A percentile compares a stretch with the other conserved stretches of the same genome.
Conservation (phyloP, 92 coral and sea anemone genomes). For the Ricordea florida region DNA sequence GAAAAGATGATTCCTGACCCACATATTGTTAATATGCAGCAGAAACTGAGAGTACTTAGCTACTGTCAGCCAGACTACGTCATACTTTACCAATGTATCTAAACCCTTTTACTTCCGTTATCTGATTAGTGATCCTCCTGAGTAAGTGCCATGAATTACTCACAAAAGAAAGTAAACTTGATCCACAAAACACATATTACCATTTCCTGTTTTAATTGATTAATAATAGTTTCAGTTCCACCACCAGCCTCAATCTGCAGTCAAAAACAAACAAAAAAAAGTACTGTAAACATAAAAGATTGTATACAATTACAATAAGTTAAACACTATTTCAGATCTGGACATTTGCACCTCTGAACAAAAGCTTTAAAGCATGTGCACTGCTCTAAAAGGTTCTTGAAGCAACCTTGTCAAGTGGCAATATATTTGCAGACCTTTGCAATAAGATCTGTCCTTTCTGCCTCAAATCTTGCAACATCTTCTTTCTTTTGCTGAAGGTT, state of each 20-base stretch:
- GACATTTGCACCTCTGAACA: too few relatives aligned
- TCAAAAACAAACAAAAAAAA: neutral
- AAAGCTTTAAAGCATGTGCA: too few relatives aligned
- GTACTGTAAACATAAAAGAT: neutral
- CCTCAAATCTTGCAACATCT: conserved; percentile 84
- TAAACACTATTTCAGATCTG: neutral
- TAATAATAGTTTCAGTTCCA: conserved; percentile 91
- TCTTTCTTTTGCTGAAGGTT: conserved; percentile 78
- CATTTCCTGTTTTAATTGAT: conserved; percentile 92
- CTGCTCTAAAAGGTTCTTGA: neutral
- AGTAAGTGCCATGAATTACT: neutral
- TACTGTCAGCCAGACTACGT: too few relatives aligned
- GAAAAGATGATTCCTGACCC: too few relatives aligned
- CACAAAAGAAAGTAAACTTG: neutral
- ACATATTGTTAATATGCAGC: too few relatives aligned
- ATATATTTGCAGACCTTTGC: conserved; percentile 67
- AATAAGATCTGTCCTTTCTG: conserved; percentile 94
- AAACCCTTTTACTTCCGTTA: too few relatives aligned
- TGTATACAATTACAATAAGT: neutral
- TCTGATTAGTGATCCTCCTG: neutral
- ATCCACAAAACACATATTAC: conserved; percentile 24
- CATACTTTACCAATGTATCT: too few relatives aligned
- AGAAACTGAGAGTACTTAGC: too few relatives aligned
- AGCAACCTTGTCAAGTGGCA: neutral
- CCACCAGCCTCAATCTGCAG: conserved; percentile 97